Evolutionary conservation across 2,797 vertebrate species (phyloP).

Genomic region (Acanthiza pusilla): DNA sequence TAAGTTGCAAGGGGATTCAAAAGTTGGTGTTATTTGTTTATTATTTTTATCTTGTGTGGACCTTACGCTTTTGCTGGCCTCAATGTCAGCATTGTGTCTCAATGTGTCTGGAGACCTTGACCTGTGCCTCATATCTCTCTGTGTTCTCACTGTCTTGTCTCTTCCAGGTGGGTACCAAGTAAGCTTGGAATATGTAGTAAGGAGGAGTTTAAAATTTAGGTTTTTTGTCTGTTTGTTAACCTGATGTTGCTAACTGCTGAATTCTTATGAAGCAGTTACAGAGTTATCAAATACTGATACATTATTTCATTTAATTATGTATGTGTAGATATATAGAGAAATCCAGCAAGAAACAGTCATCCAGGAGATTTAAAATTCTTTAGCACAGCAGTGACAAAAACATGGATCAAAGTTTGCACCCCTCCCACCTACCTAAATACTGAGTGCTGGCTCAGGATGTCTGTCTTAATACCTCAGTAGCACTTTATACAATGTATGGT

Average conservation of each 20-base stretch:
- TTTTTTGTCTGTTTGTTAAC: slow-evolving; percentile 2
- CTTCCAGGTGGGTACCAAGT: neutral
- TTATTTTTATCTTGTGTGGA: neutral
- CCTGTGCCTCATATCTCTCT: neutral
- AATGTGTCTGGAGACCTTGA: neutral
- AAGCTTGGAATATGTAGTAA: neutral
- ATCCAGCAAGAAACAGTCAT: neutral
- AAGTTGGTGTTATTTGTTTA: neutral
- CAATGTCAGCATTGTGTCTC: too few species aligned
- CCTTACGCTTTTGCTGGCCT: neutral
- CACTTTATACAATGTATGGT: neutral
- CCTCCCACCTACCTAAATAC: neutral
- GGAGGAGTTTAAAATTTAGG: neutral
- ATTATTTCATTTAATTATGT: neutral
- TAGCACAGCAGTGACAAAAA: neutral
- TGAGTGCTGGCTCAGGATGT: neutral
- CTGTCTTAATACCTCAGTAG: neutral
- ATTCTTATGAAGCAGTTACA: neutral
- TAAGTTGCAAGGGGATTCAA: neutral
- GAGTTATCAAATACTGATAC: neutral
- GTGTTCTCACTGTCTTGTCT: neutral
- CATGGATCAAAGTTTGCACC: neutral
- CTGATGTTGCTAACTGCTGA: neutral
- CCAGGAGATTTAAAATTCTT: neutral
- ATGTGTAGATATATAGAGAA: neutral